Evolutionary conservation across 1,140 invertebrate genomes (phyloP), one percentile per base, ranked within the genome.

Genomic region (Drosophila kohkoa): DNA sequence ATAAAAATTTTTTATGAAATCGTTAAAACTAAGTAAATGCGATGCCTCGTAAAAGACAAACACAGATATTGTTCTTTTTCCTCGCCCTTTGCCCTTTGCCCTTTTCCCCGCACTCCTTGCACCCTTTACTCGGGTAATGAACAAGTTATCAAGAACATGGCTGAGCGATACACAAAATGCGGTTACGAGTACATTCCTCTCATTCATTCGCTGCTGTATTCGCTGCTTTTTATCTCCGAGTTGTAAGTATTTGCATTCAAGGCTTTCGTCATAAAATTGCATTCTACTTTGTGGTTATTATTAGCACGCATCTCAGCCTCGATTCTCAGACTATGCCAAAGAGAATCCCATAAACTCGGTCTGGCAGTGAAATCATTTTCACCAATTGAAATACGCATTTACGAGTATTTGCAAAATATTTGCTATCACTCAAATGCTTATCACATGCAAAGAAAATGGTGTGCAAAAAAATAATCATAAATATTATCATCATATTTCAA

Each of bases 1-100:
- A 57, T 71, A 72, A 65, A 71, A 64, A 41, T 32, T 57, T 57
- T 72, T 64, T 65, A 72, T 72, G 60, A 72, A 73, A 73, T 73
- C 70, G 70, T 73, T 59, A 73, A 73, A 73, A 46, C 69, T 65
- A 57, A 73, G 62, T 67, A 66, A 67, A 73, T 58, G 46, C 64
- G 16, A 5, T 59, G 63, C 46, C 35, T 73, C 63, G 46, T 67
- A 73, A 67, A 73, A 46, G n/a, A 52, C 70, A 59, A 67, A 45
- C 63, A 38, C 63, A 72, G 62, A 66, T 49, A 66, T 72, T 72
- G 13, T 66, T 66, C n/a, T 38, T 38, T 8, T 10, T 4, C 0
- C 20, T 25, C 3, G 20, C 35, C 35, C 10, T 2, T 38, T 10
- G 35, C 35, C 35, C 10, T 2, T 38, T 10, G 35, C 35, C 35